Percentiles rank a stretch among this genome's conserved stretches.
These are phyloP conservation scores for Mustelus asterias DNA, from an alignment of 2,113 vertebrate species.

Conservation along the genomic window DNA sequence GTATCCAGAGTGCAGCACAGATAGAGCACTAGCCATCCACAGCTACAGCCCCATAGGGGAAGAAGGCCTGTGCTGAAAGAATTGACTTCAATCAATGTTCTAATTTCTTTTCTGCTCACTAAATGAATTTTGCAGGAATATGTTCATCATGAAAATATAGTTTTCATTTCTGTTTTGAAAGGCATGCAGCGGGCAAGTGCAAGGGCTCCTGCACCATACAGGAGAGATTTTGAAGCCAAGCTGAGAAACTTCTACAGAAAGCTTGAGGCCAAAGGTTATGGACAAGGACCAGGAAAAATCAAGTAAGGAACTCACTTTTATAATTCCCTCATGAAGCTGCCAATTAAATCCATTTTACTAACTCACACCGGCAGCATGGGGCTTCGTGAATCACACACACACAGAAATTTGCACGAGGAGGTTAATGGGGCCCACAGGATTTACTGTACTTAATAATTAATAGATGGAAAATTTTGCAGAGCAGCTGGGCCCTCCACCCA, in stretches of 20 bases:
- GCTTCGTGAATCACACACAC: not conserved
- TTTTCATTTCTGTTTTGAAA: conserved; percentile 48
- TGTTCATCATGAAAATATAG: not conserved
- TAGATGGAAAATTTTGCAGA: not conserved
- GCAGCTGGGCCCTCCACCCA: not conserved
- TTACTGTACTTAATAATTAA: not conserved
- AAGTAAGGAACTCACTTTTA: conserved; percentile 68
- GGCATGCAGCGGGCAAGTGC: conserved; percentile 81
- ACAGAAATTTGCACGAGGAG: not conserved
- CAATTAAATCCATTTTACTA: not conserved
- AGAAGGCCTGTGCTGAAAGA: not conserved
- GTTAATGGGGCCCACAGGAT: not conserved
- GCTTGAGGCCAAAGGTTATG: conserved; percentile 94
- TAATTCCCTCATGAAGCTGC: not conserved
- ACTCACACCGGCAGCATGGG: not conserved
- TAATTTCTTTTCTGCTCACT: not conserved
- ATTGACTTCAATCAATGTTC: not conserved
- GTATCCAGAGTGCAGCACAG: not conserved
- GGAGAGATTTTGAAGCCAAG: conserved; percentile 97
- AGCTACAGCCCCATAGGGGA: not conserved
- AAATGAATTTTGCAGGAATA: not conserved
- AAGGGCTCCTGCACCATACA: conserved; percentile 90
- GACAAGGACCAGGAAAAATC: conserved; percentile 94
- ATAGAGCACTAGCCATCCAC: not conserved
- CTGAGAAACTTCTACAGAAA: conserved; percentile 97